Evolutionary conservation across 2,797 vertebrate genomes (phyloP), one percentile per base, ranked within the genome.

Genomic region (Smutsia gigantea): DNA sequence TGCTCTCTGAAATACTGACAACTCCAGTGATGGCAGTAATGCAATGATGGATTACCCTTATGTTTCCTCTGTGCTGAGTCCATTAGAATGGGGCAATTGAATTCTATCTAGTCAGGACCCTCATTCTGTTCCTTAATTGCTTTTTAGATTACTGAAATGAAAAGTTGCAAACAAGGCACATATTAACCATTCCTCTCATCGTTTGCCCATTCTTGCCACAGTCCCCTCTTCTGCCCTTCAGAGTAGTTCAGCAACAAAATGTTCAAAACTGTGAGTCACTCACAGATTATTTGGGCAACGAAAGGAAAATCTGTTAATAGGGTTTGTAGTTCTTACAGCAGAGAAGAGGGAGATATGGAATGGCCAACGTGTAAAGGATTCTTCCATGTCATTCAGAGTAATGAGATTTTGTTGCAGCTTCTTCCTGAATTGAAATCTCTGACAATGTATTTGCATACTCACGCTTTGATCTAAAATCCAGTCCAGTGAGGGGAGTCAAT

Each of bases 71-170:
- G 63, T 79, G 66, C 69, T 2, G 63, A 88, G 92, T 88, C 91
- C 87, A 96, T 97, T 97, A 90, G 68, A 94, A 83, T 87, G 27
- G 27, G 46, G 4, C 75, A 66, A 95, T 64, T 96, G 87, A 92
- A 90, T 96, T 93, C 94, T 96, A 61, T 93, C 77, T 94, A 75
- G 86, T 90, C 89, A 79, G 81, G 71, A 87, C 53, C 53, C 46
- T 71, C 91, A 94, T 92, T 86, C 49, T 68, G 92, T 93, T 64
- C 72, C 92, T 94, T 96, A 97, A 96, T 88, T 96, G 93, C 86
- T 97, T 98, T 97, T 95, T 96, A 95, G 96, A 93, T 46, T 64
- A 92, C 88, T 92, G 75, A 95, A 89, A 87, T 87, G 75, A 95
- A 93, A 94, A 96, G 89, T 81, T 92, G 75, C 92, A 93, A 95